Evolutionary conservation across 2,113 vertebrate genomes (phyloP), one percentile per base, ranked within the genome.

Genomic region (Takifugu flavidus): DNA sequence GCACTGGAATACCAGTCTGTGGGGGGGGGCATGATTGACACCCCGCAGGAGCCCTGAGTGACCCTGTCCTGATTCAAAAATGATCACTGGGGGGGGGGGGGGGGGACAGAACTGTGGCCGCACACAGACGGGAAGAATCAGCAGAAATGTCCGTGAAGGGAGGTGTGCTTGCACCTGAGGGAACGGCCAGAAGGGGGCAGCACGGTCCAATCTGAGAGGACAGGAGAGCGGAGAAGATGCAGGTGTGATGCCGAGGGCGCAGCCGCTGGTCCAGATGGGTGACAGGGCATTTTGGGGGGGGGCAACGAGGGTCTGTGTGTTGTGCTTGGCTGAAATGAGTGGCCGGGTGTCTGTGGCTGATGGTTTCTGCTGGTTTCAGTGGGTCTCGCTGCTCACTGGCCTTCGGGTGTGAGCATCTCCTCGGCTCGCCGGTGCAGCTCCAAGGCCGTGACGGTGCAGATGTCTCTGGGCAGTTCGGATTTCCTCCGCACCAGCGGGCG

Each of bases 401-500:
- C 93, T 25, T 96, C 95, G 61, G 94, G 94, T 14, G 86, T 90
- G 83, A 94, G 70, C 89, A 95, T 95, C 76, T 95, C 94, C 53
- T 96, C 94, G 26, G 95, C 95, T 78, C 95, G 89, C 88, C 94
- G 91, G 87, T 95, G 95, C 68, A 95, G 88, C 89, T 98, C 97
- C 93, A 97, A 90, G 87, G 95, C 95, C 76, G 92, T 96, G 91
- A 95, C 93, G 59, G 96, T 95, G 91, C 93, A 95, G 86, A 93
- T 94, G 90, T 98, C 96, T 91, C 93, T 94, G 86, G 96, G 95
- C 84, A 96, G 93, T 89, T 99, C 97, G 0, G 97, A 95, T 91
- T 98, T 98, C 91, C 96, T 96, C 77, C 95, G 91, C 87, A 94
- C 89, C 63, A 96, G 70, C 12, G 94, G 92, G 67, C 94, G 94